Conservation (phyloP, 2,113 vertebrate species). For the Monopterus albus region DNA sequence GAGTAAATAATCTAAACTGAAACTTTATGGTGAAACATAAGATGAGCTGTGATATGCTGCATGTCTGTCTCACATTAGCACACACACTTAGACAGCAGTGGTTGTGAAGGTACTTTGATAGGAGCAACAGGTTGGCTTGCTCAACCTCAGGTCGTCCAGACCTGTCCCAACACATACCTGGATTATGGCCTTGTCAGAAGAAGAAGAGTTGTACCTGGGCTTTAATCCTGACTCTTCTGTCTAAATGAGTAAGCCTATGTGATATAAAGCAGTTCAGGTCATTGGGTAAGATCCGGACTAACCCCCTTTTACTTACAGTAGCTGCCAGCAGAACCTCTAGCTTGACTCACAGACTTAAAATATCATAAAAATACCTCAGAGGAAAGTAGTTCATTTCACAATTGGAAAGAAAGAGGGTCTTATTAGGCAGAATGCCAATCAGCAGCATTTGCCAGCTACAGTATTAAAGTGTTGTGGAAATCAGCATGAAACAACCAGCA, state of each 20-base stretch:
- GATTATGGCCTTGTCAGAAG: conserved; percentile 46
- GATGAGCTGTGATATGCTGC: conserved; percentile 4
- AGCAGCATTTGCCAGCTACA: neutral
- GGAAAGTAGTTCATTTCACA: conserved; percentile 6
- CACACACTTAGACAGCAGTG: too few species aligned
- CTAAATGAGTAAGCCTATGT: conserved; percentile 12
- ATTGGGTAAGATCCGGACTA: conserved; percentile 20
- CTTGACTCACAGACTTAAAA: conserved; percentile 2
- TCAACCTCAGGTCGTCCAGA: conserved; percentile 39
- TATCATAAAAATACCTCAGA: conserved; percentile 7
- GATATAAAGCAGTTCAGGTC: conserved; percentile 37
- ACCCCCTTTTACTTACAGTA: conserved; percentile 15
- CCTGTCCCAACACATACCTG: conserved; percentile 57
- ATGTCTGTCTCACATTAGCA: neutral
- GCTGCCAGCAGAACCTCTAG: conserved; percentile 30
- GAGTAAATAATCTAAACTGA: conserved; percentile 1
- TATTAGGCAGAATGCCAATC: neutral
- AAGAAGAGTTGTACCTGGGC: conserved; percentile 28
- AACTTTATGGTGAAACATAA: conserved; percentile 14
- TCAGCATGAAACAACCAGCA: neutral
- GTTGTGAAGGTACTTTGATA: conserved; percentile 7
- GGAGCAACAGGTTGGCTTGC: conserved; percentile 28
- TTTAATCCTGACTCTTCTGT: conserved; percentile 6
- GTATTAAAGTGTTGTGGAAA: neutral
- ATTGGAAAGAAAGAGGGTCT: neutral